Conservation (phyloP, 2,888 invertebrate species). For the Cryptus viduatorius region DNA sequence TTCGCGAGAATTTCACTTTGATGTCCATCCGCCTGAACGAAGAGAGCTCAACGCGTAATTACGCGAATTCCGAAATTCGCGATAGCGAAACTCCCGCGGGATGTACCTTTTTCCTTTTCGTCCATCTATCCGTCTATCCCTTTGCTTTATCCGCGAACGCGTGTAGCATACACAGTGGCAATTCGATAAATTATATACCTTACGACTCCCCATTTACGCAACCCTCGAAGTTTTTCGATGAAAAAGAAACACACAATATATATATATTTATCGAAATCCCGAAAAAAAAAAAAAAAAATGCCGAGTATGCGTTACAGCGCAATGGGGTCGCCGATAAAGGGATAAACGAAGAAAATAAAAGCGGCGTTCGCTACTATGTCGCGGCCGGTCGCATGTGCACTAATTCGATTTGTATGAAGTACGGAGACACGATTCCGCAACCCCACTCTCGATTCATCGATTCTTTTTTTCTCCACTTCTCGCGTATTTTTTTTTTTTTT, state of each 20-base stretch:
- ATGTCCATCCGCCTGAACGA: conserved; percentile 57
- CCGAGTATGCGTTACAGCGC: background rate
- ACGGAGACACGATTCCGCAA: background rate
- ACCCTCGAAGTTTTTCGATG: conserved; percentile 39
- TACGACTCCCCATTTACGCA: conserved; percentile 33
- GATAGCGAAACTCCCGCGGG: background rate
- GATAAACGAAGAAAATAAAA: conserved; percentile 20
- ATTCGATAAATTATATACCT: conserved; percentile 40
- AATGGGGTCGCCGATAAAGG: background rate
- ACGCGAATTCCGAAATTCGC: conserved; percentile 60
- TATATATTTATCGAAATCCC: background rate
- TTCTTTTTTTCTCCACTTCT: conserved; percentile 9
- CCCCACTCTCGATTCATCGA: background rate
- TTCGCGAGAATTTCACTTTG: conserved; percentile 60
- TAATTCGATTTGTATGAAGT: conserved; percentile 43
- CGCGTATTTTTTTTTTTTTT: background rate
- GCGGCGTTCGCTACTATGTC: conserved; percentile 8
- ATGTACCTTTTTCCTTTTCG: conserved; percentile 15
- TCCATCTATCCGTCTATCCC: conserved; percentile 14
- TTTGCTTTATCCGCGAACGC: background rate
- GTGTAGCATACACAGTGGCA: background rate
- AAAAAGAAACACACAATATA: too few relatives aligned
- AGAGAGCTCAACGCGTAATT: conserved; percentile 59
- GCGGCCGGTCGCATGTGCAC: conserved; percentile 40
- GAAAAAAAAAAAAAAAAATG: conserved; percentile 9